These are phyloP conservation scores for Calephelis virginiensis DNA, from an alignment of 1,140 invertebrate species.

Conservation along the genomic window DNA sequence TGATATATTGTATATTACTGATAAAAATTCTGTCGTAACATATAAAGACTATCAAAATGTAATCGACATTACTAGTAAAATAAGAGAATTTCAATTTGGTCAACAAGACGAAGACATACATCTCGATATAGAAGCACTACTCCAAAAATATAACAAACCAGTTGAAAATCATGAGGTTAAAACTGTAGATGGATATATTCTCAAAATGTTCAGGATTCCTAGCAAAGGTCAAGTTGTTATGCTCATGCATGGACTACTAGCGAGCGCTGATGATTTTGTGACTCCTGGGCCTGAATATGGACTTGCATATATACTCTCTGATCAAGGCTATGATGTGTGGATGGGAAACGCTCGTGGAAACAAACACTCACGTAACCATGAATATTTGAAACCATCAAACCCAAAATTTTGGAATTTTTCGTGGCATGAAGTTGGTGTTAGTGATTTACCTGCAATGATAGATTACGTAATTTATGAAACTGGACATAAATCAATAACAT, in stretches of 20 bases:
- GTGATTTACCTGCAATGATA: slow-evolving; percentile 76
- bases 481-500: slow-evolving; percentile 43
- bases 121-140: background rate
- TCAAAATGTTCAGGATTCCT: slow-evolving; percentile 12
- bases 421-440: slow-evolving; percentile 80
- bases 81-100: background rate
- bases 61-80: background rate
- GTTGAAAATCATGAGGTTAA: slow-evolving; percentile 28
- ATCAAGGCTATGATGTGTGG: slow-evolving; percentile 84
- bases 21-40: background rate
- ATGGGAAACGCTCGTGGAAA: slow-evolving; percentile 77
- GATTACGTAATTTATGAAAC: slow-evolving; percentile 70
- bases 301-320: slow-evolving; percentile 80
- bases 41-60: background rate
- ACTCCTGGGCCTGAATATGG: slow-evolving; percentile 75
- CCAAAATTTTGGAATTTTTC: slow-evolving; percentile 77
- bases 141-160: background rate
- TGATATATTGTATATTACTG: background rate
- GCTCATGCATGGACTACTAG: slow-evolving; percentile 82
- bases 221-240: background rate
- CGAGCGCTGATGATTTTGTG: slow-evolving; percentile 82
- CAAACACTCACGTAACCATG: slow-evolving; percentile 11
- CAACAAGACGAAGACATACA: background rate
- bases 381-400: background rate
- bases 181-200: slow-evolving; percentile 18